These are phyloP conservation scores for Synodontis membranacea DNA, from an alignment of 2,113 vertebrate species.

Conservation along the genomic window DNA sequence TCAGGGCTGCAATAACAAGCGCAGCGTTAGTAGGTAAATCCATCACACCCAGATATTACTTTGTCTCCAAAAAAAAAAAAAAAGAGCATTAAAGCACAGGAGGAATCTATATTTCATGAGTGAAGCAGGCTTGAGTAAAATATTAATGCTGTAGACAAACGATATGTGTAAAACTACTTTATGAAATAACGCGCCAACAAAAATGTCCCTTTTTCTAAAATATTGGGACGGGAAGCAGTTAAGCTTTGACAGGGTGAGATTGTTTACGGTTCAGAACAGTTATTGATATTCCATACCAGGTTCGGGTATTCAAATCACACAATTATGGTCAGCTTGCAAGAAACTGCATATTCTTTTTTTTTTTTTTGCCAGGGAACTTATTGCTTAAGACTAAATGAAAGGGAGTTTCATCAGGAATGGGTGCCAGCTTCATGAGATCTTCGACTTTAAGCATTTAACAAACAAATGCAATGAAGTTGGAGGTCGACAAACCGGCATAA, in stretches of 20 bases:
- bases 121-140: conserved; percentile 36
- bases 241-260: not conserved
- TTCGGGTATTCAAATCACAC: not conserved
- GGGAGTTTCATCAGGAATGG: not conserved
- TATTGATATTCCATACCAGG: conserved; percentile 1
- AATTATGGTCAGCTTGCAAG: conserved; percentile 12
- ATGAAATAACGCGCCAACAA: conserved; percentile 9
- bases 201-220: conserved; percentile 31
- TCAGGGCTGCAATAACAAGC: conserved; percentile 55
- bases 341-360: not conserved
- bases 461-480: not conserved
- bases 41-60: conserved; percentile 57
- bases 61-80: conserved; percentile 29
- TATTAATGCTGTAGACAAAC: conserved; percentile 37
- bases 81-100: conserved; percentile 8
- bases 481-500: not conserved
- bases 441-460: not conserved
- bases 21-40: conserved; percentile 48
- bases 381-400: not conserved
- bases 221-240: conserved; percentile 8
- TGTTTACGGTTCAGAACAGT: conserved; percentile 11
- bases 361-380: not conserved
- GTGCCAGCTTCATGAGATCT: not conserved
- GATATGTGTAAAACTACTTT: conserved; percentile 30
- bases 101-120: conserved; percentile 47